These are phyloP conservation scores for Girardinus metallicus DNA, from an alignment of 2,797 vertebrate species.

Conservation along the genomic window DNA sequence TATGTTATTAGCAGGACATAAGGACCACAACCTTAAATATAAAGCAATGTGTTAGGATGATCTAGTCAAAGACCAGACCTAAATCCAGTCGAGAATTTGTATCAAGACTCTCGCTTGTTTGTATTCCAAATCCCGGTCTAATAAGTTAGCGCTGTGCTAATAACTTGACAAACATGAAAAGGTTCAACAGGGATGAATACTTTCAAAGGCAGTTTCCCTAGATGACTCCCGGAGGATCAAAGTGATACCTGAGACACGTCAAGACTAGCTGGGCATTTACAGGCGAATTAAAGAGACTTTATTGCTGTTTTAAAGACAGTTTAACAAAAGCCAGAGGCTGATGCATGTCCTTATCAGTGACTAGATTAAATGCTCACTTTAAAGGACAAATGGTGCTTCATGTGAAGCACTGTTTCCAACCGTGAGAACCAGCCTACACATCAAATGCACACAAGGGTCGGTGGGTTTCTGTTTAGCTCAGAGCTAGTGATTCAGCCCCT, in stretches of 20 bases:
- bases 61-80: not conserved
- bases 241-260: constrained; percentile 9
- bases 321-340: not conserved
- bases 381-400: not conserved
- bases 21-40: not conserved
- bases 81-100: not conserved
- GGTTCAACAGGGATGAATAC: not conserved
- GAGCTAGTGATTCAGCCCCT: constrained; percentile 22
- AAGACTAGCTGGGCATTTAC: not conserved
- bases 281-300: not conserved
- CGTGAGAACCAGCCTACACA: constrained; percentile 4
- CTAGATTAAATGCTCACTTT: not conserved
- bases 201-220: not conserved
- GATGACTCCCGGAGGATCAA: constrained; percentile 10
- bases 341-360: not conserved
- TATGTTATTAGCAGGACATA: not conserved
- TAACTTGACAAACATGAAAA: not conserved
- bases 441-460: constrained; percentile 19
- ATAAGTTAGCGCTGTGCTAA: not conserved
- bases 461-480: constrained; percentile 40
- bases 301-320: not conserved
- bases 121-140: not conserved
- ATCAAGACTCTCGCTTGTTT: not conserved
- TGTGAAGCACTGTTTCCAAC: constrained; percentile 13
- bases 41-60: not conserved